Base-by-base conservation (phyloP, 2,113 vertebrate species). In the Gadus macrocephalus region DNA sequence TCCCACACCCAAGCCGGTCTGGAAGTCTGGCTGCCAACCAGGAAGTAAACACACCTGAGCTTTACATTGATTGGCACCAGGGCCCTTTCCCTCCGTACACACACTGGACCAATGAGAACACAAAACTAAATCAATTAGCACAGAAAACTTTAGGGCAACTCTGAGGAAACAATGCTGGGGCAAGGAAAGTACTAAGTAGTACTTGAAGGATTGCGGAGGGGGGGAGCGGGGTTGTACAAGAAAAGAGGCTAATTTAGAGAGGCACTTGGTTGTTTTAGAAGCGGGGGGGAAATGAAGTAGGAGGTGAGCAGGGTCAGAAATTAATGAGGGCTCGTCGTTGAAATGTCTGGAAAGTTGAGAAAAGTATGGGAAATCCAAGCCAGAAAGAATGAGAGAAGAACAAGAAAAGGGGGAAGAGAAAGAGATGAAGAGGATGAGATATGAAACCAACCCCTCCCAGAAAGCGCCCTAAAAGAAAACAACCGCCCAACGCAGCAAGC, bases 31-130 rank as follows among this genome's bases (percentile, higher is more conserved):
- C 80, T 71, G 81, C 64, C 71, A 74, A 68, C 71, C 73, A 83
- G 81, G 75, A 82, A 75, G 84, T 49, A 49, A 49, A 88, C 87
- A 82, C 91, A 89, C 89, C 90, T 88, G 85, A 87, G 83, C 81
- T 78, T 83, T 81, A 83, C 82, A 87, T 85, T 27, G 70, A 82
- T 78, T 77, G n/a, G 61, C 70, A 67, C 61, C 20, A 65, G 42
- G 66, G 62, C 31, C 60, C 67, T 68, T 55, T 35, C 31, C 31
- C 31, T 35, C 42, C 42, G 8, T 42, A 75, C 56, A 74, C 71
- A 74, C 67, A 59, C 16, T 28, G 53, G 42, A 49, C 3, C 1
- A 22, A 31, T 15, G 20, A 53, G 71, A 22, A 35, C 2, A 12
- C 42, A 49, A 49, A 49, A 49, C 42, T 49, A 49, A 49, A 49